Conservation (phyloP, 2,888 invertebrate species). For the Chrysolina americana region DNA sequence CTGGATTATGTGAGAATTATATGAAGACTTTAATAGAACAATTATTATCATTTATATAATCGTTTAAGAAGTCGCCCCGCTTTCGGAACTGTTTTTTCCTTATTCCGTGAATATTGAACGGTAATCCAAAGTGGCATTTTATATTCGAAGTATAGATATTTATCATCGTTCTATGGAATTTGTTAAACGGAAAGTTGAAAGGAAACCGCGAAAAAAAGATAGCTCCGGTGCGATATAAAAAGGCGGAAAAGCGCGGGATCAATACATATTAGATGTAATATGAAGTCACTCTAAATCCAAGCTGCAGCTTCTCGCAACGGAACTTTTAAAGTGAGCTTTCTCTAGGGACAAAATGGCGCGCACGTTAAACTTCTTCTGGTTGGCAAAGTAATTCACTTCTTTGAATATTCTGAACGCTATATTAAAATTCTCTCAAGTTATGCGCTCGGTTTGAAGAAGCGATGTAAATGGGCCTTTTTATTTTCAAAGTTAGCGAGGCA, state of each 20-base stretch:
- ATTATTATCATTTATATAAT: no score
- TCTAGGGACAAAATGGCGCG: slow-evolving; percentile 67
- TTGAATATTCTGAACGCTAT: slow-evolving; percentile 63
- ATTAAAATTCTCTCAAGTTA: slow-evolving; percentile 60
- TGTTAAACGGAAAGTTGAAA: slow-evolving; percentile 49
- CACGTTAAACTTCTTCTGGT: slow-evolving; percentile 47
- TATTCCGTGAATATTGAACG: slow-evolving; percentile 27
- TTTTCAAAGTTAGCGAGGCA: slow-evolving; percentile 52
- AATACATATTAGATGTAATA: slow-evolving; percentile 64
- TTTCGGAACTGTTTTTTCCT: background rate
- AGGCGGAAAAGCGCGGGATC: slow-evolving; percentile 57
- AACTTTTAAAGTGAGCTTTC: slow-evolving; percentile 66
- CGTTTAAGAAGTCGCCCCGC: no score
- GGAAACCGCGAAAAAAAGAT: slow-evolving; percentile 49
- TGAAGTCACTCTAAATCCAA: slow-evolving; percentile 61
- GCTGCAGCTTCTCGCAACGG: slow-evolving; percentile 51
- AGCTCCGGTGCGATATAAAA: slow-evolving; percentile 58
- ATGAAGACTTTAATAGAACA: no score
- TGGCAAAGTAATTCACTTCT: slow-evolving; percentile 64
- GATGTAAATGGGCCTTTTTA: slow-evolving; percentile 67
- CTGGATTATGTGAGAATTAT: no score
- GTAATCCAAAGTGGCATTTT: slow-evolving; percentile 40
- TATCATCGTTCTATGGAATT: slow-evolving; percentile 42
- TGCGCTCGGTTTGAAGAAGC: slow-evolving; percentile 55
- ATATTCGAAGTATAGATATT: slow-evolving; percentile 34